Evolutionary conservation across 2,888 invertebrate species (phyloP), one percentile per base, ranked within the genome.

Genomic region (Tuta absoluta): DNA sequence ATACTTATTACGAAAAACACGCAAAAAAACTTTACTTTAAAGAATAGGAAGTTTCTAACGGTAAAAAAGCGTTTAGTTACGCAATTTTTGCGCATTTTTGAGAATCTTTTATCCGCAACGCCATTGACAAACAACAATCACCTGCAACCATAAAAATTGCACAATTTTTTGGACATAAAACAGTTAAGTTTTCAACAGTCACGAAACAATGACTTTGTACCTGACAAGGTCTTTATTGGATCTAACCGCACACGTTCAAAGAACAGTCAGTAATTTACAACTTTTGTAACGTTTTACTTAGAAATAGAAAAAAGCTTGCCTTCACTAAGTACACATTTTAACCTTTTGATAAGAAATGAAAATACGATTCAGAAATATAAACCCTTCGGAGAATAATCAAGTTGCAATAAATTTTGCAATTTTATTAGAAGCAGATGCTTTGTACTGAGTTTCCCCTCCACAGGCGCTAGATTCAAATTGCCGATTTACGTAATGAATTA

Each of bases 131-230:
- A 66, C 65, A 77, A 84, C 78, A 82, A 80, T 80, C 73, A 78
- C 76, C 76, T 79, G 75, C 68, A 63, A 72, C 75, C 80, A 76
- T 83, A 81, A 82, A 81, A 82, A 76, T 84, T 84, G 78, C 76
- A 75, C 83, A 88, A 87, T 79, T 80, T 82, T 33, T 84, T 79
- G 73, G 71, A 67, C 67, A 75, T 77, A 75, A 83, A 84, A 84
- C 81, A 81, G 75, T 85, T 79, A 74, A 75, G 73, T 70, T 77
- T 79, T 77, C 72, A 80, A 81, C 78, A 70, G 73, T 75, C 73
- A 71, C 65, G 69, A 71, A 74, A 87, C 82, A 88, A 87, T 78
- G 77, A 74, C 71, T 72, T 72, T 71, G 68, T 87, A 88, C 89
- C 88, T 89, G 89, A 68, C 69, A 65, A 63, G 56, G 68, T 69